Base-by-base conservation (phyloP, 2,113 vertebrate genomes). In the Zosterops lateralis region DNA sequence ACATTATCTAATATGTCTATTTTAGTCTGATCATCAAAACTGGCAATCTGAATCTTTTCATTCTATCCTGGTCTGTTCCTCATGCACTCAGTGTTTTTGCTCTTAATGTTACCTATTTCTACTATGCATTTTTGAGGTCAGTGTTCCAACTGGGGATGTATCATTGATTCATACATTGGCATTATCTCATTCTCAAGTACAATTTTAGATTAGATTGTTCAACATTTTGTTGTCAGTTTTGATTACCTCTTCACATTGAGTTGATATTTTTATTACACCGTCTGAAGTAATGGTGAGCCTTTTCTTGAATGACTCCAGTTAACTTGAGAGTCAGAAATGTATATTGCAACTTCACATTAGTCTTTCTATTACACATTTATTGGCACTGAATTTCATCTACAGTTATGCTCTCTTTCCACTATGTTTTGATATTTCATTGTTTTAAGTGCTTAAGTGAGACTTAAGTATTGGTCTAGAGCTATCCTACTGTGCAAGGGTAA, bases 381-480 rank as follows among this genome's bases (percentile, higher is more conserved):
- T 13, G 15, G 53, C 42, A n/a, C 31, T 72, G 67, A 88, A 84
- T 78, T 93, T 90, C 40, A 74, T 71, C 51, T 79, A 17, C 34
- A 57, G 47, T 62, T 32, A 26, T 34, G 28, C 42, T 93, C 10
- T 77, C 78, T 56, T 25, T 74, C 56, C 29, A 65, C 65, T 9
- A 84, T 34, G 29, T 48, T 87, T 89, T 79, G 75, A 40, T 74
- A 66, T 51, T 73, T 79, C 2, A 1, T 72, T 78, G 40, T 75
- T 91, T 92, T 90, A 91, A 92, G 75, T 74, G 70, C 47, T 84
- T 81, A 90, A 94, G 84, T 83, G 75, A 40, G 45, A 90, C 66
- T 95, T 90, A 91, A 93, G 96, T 92, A 31, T 38, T 92, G 72
- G 75, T 87, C 58, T 87, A 84, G 54, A 60, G 73, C 51, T 87